These are phyloP conservation scores for Amphipoea oculea DNA, from an alignment of 2,888 invertebrate genomes.

Conservation along the genomic window DNA sequence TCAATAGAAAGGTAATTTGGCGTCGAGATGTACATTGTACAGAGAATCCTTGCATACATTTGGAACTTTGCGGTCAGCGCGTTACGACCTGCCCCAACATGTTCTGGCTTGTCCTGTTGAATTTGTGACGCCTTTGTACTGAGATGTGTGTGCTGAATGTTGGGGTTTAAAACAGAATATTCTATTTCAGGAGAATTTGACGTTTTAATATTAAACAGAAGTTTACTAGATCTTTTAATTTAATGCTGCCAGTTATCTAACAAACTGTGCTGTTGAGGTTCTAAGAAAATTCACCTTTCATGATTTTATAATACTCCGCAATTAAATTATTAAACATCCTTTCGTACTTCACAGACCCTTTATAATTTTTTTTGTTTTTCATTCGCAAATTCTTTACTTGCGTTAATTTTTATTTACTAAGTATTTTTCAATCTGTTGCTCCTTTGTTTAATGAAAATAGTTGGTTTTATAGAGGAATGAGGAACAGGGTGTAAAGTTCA, in stretches of 20 bases:
- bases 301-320: background rate
- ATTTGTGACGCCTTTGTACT: conserved; percentile 55
- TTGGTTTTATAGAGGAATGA: too few species aligned
- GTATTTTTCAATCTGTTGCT: background rate
- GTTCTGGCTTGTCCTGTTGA: conserved; percentile 43
- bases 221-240: background rate
- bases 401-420: background rate
- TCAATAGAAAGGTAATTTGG: conserved; percentile 51
- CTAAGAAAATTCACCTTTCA: background rate
- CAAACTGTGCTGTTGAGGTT: background rate
- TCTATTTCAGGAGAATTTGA: background rate
- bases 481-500: too few species aligned
- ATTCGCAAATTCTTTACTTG: background rate
- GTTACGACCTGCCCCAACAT: conserved; percentile 52
- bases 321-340: background rate
- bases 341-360: background rate
- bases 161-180: conserved; percentile 8
- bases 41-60: conserved; percentile 60
- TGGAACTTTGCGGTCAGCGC: conserved; percentile 59
- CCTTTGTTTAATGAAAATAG: background rate
- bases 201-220: background rate
- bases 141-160: conserved; percentile 26
- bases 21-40: conserved; percentile 36
- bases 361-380: background rate
- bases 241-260: background rate